Evolutionary conservation across 2,888 invertebrate species (phyloP), one percentile per base, ranked within the genome.

Genomic region (Luperina testacea): DNA sequence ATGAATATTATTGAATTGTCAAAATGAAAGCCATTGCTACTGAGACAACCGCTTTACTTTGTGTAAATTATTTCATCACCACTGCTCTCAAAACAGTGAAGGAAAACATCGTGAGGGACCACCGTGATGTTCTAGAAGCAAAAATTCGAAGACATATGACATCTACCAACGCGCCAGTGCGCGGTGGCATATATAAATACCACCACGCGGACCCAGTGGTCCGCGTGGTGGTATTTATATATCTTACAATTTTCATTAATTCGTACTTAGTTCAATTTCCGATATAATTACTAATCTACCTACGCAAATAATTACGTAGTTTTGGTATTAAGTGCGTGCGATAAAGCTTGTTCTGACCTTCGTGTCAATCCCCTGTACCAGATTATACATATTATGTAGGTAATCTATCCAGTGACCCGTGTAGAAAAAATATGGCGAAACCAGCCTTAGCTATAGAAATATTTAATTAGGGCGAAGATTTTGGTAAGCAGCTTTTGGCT

Each of bases 361-460:
- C 72, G 61, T 78, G 76, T 78, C 88, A 82, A 78, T 85, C 57
- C 70, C 48, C 63, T 42, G 61, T 70, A 74, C 80, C 78, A 67
- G 87, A 81, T 85, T 87, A 63, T 59, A 57, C 57, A 57, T 48
- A 15, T 13, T 48, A 15, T 13, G 48, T 64, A 65, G 42, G 27
- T 20, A 68, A 72, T 77, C 45, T 82, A 75, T 71, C 27, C 51
- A n/a, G 45, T 27, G 42, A 72, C 20, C 45, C 45, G 20, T 75
- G 32, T n/a, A 51, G 38, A 63, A 68, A 61, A 85, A 57, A 64
- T 59, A 59, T 45, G 9, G n/a, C 51, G 20, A 38, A 51, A 67
- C 32, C 7, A 15, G n/a, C n/a, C 20, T 53, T 9, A 38, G 27
- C 24, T 42, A n/a, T 45, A 68, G n/a, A 53, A 38, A 61, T 64